Conservation (phyloP, 2,888 invertebrate species). For the Hoplodrina blanda region DNA sequence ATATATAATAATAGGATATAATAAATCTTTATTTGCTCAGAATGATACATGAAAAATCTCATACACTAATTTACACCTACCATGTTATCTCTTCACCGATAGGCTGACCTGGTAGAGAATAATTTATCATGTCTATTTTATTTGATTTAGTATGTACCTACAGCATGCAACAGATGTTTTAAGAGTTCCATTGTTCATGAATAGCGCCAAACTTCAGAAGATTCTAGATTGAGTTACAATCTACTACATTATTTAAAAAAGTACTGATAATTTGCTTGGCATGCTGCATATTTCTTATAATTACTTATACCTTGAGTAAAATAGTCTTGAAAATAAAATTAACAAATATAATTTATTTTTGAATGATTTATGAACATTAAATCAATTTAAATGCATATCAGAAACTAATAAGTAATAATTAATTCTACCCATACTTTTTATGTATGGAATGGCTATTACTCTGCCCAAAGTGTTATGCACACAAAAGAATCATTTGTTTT, state of each 20-base stretch:
- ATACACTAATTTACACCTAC: too few relatives aligned
- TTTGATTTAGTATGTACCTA: too few relatives aligned
- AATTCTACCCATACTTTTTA: too few relatives aligned
- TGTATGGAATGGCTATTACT: too few relatives aligned
- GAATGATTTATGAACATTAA: constrained; percentile 5
- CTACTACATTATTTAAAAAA: not conserved
- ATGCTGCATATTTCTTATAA: not conserved
- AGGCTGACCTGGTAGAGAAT: too few relatives aligned
- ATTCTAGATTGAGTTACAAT: not conserved
- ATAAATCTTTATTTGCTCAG: too few relatives aligned
- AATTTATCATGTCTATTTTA: too few relatives aligned
- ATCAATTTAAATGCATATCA: not conserved
- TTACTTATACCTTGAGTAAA: not conserved
- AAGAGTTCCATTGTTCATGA: not conserved
- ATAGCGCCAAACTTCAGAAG: not conserved
- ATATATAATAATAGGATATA: too few relatives aligned
- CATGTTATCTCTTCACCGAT: too few relatives aligned
- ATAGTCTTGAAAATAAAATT: constrained; percentile 4
- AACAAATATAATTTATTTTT: not conserved
- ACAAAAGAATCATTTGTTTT: too few relatives aligned
- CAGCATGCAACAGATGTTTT: not conserved
- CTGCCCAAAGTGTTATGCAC: too few relatives aligned
- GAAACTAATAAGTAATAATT: not conserved
- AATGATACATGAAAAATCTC: too few relatives aligned
- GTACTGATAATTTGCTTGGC: not conserved